Conservation (phyloP, 2,888 invertebrate species). For the Anarsia innoxiella region DNA sequence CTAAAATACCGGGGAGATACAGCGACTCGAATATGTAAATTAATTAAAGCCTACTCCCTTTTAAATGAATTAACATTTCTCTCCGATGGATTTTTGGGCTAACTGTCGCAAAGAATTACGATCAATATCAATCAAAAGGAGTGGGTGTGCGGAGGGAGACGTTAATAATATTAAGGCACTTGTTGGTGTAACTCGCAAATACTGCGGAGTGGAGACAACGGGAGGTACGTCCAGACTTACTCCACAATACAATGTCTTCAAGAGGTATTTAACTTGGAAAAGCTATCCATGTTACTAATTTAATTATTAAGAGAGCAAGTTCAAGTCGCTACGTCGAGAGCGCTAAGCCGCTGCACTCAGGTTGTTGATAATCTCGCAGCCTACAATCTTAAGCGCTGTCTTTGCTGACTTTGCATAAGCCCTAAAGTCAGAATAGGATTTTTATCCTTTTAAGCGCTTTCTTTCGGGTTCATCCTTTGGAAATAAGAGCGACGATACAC, state of each 20-base stretch:
- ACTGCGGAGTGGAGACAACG: slow-evolving; percentile 7
- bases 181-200: slow-evolving; percentile 17
- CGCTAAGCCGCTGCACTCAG: slow-evolving; percentile 38
- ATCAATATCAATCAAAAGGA: slow-evolving; percentile 13
- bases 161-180: slow-evolving; percentile 36
- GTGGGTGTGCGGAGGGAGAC: slow-evolving; percentile 24
- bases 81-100: slow-evolving; percentile 2
- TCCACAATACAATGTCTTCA: slow-evolving; percentile 42
- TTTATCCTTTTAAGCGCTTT: slow-evolving; percentile 40
- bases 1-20: too few relatives aligned
- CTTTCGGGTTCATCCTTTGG: slow-evolving; percentile 26
- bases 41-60: too few relatives aligned
- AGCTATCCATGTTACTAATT: slow-evolving; percentile 59
- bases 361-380: slow-evolving; percentile 39
- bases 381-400: slow-evolving; percentile 50
- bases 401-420: slow-evolving; percentile 54
- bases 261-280: slow-evolving; percentile 45
- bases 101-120: slow-evolving; percentile 1
- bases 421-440: slow-evolving; percentile 45
- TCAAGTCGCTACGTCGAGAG: slow-evolving; percentile 42
- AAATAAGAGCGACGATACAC: slow-evolving; percentile 22
- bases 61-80: too few relatives aligned
- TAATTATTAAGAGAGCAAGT: slow-evolving; percentile 47
- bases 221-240: slow-evolving; percentile 20
- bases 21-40: background rate